Conservation (phyloP, 2,797 vertebrate species). For the Clarias platycephalus region DNA sequence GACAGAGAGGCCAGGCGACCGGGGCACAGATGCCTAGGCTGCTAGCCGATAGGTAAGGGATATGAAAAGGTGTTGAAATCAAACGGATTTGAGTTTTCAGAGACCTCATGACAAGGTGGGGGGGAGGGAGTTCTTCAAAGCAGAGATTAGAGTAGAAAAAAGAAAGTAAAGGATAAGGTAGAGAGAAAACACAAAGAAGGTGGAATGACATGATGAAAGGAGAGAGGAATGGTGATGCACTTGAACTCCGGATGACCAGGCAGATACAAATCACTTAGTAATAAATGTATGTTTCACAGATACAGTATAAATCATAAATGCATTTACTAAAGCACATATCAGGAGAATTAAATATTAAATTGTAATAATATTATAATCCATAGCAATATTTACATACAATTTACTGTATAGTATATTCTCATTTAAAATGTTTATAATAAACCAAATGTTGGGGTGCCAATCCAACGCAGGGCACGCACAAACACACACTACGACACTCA, state of each 20-base stretch:
- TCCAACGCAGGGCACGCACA: too few relatives aligned
- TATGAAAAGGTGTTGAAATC: constrained; percentile 78
- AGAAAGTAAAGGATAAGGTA: constrained; percentile 16
- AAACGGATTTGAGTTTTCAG: constrained; percentile 59
- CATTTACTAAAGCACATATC: neutral
- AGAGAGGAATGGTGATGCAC: neutral
- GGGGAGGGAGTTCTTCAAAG: constrained; percentile 23
- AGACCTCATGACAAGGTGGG: constrained; percentile 38
- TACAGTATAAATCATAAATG: neutral
- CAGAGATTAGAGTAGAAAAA: constrained; percentile 29
- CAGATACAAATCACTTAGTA: neutral
- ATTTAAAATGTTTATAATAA: neutral
- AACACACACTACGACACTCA: too few relatives aligned
- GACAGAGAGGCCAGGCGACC: constrained; percentile 56
- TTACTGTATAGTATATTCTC: neutral
- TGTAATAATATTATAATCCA: neutral
- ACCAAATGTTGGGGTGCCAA: neutral
- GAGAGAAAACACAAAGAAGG: constrained; percentile 13
- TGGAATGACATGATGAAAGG: constrained; percentile 19
- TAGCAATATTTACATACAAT: neutral
- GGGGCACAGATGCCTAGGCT: constrained; percentile 39
- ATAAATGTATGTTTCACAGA: neutral
- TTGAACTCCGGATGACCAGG: constrained; percentile 13
- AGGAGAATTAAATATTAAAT: neutral
- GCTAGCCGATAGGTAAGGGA: constrained; percentile 54